Evolutionary conservation across 2,888 invertebrate genomes (phyloP).

Genomic region (Ophion ventricosus): DNA sequence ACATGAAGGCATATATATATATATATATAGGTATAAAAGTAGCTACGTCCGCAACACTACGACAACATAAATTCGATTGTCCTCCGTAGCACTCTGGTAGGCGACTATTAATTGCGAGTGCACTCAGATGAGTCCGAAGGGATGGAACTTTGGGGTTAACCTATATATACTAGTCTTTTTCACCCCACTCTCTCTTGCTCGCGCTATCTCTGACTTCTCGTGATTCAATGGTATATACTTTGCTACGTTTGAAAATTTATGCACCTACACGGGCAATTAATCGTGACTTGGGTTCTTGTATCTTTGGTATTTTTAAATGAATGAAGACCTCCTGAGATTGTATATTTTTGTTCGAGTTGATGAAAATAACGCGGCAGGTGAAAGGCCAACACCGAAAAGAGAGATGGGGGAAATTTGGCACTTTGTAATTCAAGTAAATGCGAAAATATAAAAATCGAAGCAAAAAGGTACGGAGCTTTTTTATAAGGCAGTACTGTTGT

Average conservation of each 20-base stretch:
- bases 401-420: too few relatives aligned
- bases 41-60: constrained; percentile 16
- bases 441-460: background rate
- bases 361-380: background rate
- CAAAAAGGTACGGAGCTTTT: too few relatives aligned
- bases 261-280: constrained; percentile 13
- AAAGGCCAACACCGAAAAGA: background rate
- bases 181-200: background rate
- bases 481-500: too few relatives aligned
- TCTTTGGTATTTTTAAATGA: background rate
- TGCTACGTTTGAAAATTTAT: constrained; percentile 1
- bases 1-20: background rate
- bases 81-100: constrained; percentile 60
- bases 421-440: background rate
- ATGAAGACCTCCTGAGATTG: too few relatives aligned
- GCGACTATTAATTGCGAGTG: constrained; percentile 71
- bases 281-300: background rate
- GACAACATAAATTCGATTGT: constrained; percentile 72
- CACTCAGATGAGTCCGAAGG: constrained; percentile 64
- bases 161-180: constrained; percentile 11
- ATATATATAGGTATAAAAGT: constrained; percentile 29
- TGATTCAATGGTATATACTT: constrained; percentile 18
- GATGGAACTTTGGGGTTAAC: constrained; percentile 60
- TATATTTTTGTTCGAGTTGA: too few relatives aligned
- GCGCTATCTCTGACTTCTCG: constrained; percentile 20